Evolutionary conservation across 2,888 invertebrate species (phyloP), one percentile per base, ranked within the genome.

Genomic region (Tiphia femorata): DNA sequence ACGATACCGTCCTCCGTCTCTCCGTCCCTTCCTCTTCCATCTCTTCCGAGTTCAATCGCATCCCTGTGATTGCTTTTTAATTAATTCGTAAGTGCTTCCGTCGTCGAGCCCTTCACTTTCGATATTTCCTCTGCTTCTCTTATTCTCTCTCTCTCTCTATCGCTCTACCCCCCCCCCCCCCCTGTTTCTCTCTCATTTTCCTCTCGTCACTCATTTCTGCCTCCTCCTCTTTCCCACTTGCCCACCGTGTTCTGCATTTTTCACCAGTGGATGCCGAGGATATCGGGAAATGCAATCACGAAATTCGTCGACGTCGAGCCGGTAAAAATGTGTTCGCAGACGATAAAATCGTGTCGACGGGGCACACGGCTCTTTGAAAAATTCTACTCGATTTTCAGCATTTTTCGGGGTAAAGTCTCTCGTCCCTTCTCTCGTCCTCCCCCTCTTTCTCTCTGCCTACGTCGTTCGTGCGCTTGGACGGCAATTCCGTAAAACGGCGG

Each of bases 281-380:
- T 29, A 46, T n/a, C 44, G 41, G 51, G 54, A 25, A 49, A 49
- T 23, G 53, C 42, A 41, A 50, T 57, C 55, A 64, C 52, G 20
- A 52, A 56, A 70, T 60, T 55, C 30, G 49, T 40, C 46, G 49
- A 58, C 12, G 46, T 21, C 25, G n/a, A n/a, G n/a, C n/a, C n/a
- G n/a, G n/a, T n/a, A n/a, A n/a, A n/a, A n/a, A n/a, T n/a, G n/a
- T n/a, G n/a, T n/a, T n/a, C n/a, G n/a, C n/a, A n/a, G n/a, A n/a
- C n/a, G n/a, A n/a, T n/a, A n/a, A n/a, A n/a, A n/a, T n/a, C n/a
- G n/a, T n/a, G n/a, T n/a, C n/a, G n/a, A n/a, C n/a, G n/a, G n/a
- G n/a, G n/a, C n/a, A n/a, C n/a, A n/a, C n/a, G n/a, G n/a, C n/a
- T n/a, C n/a, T n/a, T n/a, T n/a, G n/a, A n/a, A n/a, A n/a, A n/a